Conservation (phyloP, 2,797 vertebrate genomes). For the Orientallactaga sibirica region DNA sequence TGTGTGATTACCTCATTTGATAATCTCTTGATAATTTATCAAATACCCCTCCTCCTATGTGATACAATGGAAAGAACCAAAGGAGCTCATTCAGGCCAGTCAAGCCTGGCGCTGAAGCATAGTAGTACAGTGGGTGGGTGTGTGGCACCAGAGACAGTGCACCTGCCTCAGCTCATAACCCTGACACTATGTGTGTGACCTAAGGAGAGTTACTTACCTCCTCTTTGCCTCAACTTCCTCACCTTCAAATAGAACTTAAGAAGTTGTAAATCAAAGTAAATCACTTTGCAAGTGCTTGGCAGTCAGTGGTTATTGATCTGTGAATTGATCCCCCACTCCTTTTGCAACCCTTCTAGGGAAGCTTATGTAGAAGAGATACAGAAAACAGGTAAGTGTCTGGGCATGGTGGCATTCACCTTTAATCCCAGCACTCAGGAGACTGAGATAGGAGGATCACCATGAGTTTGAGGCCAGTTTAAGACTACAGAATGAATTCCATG, state of each 20-base stretch:
- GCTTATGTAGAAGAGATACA: neutral
- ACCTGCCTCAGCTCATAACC: neutral
- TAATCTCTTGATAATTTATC: neutral
- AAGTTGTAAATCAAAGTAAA: neutral
- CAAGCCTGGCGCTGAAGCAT: neutral
- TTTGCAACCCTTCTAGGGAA: neutral
- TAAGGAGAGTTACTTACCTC: slow-evolving; percentile 38
- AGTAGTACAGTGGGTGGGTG: neutral
- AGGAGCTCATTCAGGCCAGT: neutral
- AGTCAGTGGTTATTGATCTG: neutral
- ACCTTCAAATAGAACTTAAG: slow-evolving; percentile 35
- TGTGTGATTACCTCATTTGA: neutral
- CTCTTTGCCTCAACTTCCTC: slow-evolving; percentile 41
- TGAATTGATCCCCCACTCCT: neutral
- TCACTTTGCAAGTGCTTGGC: slow-evolving; percentile 7
- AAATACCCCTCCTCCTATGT: neutral
- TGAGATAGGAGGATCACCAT: no score
- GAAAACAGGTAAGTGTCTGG: neutral
- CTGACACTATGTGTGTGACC: neutral
- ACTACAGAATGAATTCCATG: no score
- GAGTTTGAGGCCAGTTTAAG: no score
- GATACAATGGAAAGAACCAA: neutral
- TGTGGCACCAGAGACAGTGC: neutral
- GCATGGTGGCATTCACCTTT: no score
- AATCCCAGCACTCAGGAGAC: no score